Conservation (phyloP, 1,140 invertebrate genomes). For the Bombus superbus region DNA sequence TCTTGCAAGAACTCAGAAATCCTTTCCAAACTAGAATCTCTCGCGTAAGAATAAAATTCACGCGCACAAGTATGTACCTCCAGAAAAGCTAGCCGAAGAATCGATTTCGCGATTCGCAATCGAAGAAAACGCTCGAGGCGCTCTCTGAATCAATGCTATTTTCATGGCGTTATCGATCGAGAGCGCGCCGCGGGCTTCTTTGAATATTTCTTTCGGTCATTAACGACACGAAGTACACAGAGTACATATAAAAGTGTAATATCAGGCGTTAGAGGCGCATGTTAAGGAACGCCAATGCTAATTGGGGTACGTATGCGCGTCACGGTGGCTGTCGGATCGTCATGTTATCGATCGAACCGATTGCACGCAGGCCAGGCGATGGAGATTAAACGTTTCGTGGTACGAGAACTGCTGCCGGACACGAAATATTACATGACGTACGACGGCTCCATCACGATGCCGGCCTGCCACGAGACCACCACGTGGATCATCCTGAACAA, state of each 20-base stretch:
- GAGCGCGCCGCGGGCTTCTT: not conserved
- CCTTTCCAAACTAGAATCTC: not conserved
- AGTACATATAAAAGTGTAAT: not conserved
- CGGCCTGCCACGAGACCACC: conserved; percentile 95
- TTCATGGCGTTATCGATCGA: not conserved
- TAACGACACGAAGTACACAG: conserved; percentile 3
- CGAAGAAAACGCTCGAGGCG: not conserved
- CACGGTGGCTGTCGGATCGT: conserved; percentile 61
- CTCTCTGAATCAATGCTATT: not conserved
- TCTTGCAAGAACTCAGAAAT: not conserved
- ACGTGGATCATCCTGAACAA: conserved; percentile 98
- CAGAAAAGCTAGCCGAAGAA: not conserved
- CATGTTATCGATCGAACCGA: conserved; percentile 76
- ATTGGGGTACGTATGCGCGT: conserved; percentile 54
- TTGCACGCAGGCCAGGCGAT: conserved; percentile 88
- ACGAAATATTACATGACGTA: conserved; percentile 98
- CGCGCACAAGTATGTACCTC: no score
- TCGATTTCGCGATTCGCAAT: not conserved
- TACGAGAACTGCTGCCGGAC: conserved; percentile 93
- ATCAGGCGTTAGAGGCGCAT: not conserved
- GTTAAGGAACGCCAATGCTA: conserved; percentile 34
- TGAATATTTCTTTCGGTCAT: conserved; percentile 13
- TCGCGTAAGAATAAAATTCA: not conserved
- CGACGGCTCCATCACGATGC: conserved; percentile 97
- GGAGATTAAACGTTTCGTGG: conserved; percentile 91